Conservation (phyloP, 2,113 vertebrate species). For the Corythaeola cristata region DNA sequence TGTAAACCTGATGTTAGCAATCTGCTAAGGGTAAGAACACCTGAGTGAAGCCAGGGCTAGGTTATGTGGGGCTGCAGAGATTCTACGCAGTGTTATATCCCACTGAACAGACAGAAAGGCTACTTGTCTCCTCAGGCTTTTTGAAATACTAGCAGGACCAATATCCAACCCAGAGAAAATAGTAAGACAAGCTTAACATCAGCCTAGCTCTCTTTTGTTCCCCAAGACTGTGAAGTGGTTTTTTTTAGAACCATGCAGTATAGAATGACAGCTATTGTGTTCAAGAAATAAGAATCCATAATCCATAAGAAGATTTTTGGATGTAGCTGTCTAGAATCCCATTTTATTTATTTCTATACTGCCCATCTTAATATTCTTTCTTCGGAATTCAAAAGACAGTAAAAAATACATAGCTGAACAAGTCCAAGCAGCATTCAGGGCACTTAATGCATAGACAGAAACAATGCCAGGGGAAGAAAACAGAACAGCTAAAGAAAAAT, state of each 20-base stretch:
- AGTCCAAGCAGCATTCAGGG: background rate
- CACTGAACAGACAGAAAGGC: background rate
- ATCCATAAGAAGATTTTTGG: constrained; percentile 46
- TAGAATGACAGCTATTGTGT: background rate
- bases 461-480: background rate
- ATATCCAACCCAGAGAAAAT: background rate
- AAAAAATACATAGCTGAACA: background rate
- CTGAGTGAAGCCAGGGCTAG: accelerated
- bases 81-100: accelerated
- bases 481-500: background rate
- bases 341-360: constrained; percentile 33
- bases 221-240: background rate
- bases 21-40: background rate
- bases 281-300: constrained; percentile 39
- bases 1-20: background rate
- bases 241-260: background rate
- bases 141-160: background rate
- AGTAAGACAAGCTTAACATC: background rate
- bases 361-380: background rate
- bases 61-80: background rate
- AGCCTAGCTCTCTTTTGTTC: background rate
- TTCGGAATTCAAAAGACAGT: constrained; percentile 10
- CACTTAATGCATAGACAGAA: background rate
- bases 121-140: background rate
- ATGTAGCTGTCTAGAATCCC: background rate